These are phyloP conservation scores for Austrolebias charrua DNA, from an alignment of 2,797 vertebrate species.

Conservation along the genomic window DNA sequence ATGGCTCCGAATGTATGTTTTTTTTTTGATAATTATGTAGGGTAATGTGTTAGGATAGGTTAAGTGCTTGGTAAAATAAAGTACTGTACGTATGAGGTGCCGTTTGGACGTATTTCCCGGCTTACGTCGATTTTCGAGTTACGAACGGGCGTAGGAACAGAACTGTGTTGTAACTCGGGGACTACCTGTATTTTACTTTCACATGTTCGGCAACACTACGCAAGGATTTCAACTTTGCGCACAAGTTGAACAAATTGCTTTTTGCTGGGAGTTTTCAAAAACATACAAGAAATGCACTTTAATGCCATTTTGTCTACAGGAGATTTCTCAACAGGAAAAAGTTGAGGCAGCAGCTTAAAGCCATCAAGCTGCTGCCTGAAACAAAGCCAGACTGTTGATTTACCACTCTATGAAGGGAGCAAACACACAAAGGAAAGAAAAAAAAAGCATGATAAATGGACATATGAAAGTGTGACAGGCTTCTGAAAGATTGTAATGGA, in stretches of 20 bases:
- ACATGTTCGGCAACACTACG: slow-evolving; percentile 22
- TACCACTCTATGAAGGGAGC: slow-evolving; percentile 68
- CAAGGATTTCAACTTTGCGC: slow-evolving; percentile 18
- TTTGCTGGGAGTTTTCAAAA: slow-evolving; percentile 35
- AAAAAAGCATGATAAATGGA: slow-evolving; percentile 71
- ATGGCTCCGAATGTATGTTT: no score
- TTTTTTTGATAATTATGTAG: no score
- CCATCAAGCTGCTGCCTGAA: slow-evolving; percentile 66
- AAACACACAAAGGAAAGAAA: slow-evolving; percentile 66
- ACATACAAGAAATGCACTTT: slow-evolving; percentile 41
- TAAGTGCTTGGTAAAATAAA: no score
- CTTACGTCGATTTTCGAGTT: no score
- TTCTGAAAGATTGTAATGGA: slow-evolving; percentile 71
- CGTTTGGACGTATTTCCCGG: no score
- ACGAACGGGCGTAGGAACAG: no score
- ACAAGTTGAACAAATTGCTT: slow-evolving; percentile 24
- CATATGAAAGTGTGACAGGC: slow-evolving; percentile 60
- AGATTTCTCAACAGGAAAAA: slow-evolving; percentile 51
- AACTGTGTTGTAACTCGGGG: no score
- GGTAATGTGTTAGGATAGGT: no score
- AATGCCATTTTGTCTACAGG: slow-evolving; percentile 44
- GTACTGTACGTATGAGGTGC: no score
- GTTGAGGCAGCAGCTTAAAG: slow-evolving; percentile 68
- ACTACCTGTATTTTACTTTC: slow-evolving; percentile 22
- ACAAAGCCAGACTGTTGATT: slow-evolving; percentile 70